phyloP scores from a whole-genome alignment of 2,888 invertebrate genomes.

The Drosophila leonis region DNA sequence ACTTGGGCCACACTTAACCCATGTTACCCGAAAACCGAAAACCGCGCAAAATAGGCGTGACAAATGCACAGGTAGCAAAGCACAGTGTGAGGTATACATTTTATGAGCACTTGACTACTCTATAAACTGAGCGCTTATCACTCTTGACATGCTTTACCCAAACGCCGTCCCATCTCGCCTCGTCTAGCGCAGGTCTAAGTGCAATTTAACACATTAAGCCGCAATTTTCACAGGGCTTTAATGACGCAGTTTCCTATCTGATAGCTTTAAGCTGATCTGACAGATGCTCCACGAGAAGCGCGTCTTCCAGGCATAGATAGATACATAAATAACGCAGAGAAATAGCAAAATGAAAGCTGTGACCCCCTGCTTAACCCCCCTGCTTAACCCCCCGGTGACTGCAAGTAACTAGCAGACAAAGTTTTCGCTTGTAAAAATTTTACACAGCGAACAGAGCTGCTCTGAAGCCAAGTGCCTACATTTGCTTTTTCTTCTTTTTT shows the following conservation, averaged over 20 bases:
- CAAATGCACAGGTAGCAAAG: constrained; percentile 53
- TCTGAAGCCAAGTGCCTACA: constrained; percentile 8
- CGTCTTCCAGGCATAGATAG: constrained; percentile 10
- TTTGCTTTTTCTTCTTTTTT: constrained; percentile 13
- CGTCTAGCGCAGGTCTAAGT: constrained; percentile 6
- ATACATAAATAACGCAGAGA: constrained; percentile 52
- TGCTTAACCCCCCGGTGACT: constrained; percentile 15
- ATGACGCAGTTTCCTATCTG: constrained; percentile 53
- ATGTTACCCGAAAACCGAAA: constrained; percentile 67
- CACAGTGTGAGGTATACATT: constrained; percentile 36
- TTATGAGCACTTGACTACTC: constrained; percentile 76
- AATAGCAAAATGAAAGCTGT: constrained; percentile 60
- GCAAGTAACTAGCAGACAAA: constrained; percentile 45
- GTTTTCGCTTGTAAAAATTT: constrained; percentile 60
- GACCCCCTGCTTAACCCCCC: too few relatives aligned
- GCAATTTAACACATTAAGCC: constrained; percentile 45
- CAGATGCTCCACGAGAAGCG: constrained; percentile 15
- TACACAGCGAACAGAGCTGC: constrained; percentile 47
- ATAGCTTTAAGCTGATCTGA: constrained; percentile 63
- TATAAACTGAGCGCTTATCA: constrained; percentile 72
- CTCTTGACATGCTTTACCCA: constrained; percentile 40
- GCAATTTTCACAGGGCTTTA: constrained; percentile 72
- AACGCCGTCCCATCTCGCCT: neutral
- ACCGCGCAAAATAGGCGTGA: constrained; percentile 60
- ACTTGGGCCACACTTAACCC: constrained; percentile 68